phyloP scores from a whole-genome alignment of 53 echinoderm and acorn worm species.

The Glandiceps talaboti region DNA sequence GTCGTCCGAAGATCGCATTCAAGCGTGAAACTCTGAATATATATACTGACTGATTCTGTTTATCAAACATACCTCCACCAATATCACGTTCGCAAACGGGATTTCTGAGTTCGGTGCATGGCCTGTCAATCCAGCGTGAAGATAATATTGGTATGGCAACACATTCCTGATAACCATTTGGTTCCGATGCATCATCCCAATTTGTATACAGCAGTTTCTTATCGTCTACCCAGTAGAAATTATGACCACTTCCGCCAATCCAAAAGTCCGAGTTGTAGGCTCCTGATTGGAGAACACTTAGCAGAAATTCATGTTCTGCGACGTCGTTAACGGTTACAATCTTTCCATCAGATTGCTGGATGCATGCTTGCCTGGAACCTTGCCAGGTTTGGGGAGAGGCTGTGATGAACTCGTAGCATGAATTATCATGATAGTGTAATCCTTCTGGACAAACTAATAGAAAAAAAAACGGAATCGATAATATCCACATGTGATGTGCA shows the following conservation, averaged over 20 bases:
- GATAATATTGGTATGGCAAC: background rate
- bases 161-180: background rate
- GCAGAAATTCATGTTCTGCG: background rate
- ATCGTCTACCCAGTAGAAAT: background rate
- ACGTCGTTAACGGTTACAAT: background rate
- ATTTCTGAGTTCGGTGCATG: background rate
- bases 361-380: background rate
- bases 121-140: background rate
- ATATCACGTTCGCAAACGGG: background rate
- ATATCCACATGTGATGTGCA: background rate
- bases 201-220: background rate
- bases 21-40: too few relatives aligned
- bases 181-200: background rate
- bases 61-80: background rate
- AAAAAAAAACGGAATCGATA: background rate
- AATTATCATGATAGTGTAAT: background rate
- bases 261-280: background rate
- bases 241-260: background rate
- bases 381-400: background rate
- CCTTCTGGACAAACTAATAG: too few relatives aligned
- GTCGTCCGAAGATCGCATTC: too few relatives aligned
- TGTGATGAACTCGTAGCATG: background rate
- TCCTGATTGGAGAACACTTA: background rate
- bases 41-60: too few relatives aligned
- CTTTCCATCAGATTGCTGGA: background rate